Conservation (phyloP, 2,888 invertebrate species). For the Andrena bucephala region DNA sequence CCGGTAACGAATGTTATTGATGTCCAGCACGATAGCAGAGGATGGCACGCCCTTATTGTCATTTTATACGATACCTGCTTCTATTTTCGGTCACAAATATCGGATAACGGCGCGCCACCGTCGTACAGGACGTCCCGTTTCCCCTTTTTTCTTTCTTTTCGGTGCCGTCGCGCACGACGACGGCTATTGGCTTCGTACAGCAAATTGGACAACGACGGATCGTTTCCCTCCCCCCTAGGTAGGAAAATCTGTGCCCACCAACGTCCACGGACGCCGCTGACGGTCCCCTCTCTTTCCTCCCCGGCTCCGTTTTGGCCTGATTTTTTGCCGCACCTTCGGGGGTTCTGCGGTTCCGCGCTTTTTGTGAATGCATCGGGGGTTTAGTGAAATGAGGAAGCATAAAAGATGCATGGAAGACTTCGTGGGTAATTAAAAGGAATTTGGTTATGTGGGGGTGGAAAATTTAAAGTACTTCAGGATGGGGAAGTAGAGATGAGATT, state of each 20-base stretch:
- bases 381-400: no score
- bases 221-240: constrained; percentile 34
- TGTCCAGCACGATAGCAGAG: constrained; percentile 71
- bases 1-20: constrained; percentile 83
- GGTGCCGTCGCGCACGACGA: constrained; percentile 62
- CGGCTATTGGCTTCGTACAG: constrained; percentile 70
- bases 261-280: constrained; percentile 1
- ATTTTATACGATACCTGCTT: constrained; percentile 80
- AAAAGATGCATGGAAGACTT: no score
- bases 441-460: no score
- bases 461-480: no score
- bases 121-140: constrained; percentile 54
- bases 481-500: no score
- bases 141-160: constrained; percentile 54
- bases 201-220: constrained; percentile 70
- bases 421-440: no score
- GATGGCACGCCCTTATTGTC: constrained; percentile 80
- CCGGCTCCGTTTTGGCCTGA: not conserved
- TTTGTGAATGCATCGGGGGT: no score
- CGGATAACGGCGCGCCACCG: constrained; percentile 74
- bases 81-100: constrained; percentile 79
- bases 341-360: no score
- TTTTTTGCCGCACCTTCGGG: not conserved
- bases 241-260: constrained; percentile 55
- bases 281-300: constrained; percentile 13